These are phyloP conservation scores for Sericinus montela DNA, from an alignment of 2,888 invertebrate species.

Conservation along the genomic window DNA sequence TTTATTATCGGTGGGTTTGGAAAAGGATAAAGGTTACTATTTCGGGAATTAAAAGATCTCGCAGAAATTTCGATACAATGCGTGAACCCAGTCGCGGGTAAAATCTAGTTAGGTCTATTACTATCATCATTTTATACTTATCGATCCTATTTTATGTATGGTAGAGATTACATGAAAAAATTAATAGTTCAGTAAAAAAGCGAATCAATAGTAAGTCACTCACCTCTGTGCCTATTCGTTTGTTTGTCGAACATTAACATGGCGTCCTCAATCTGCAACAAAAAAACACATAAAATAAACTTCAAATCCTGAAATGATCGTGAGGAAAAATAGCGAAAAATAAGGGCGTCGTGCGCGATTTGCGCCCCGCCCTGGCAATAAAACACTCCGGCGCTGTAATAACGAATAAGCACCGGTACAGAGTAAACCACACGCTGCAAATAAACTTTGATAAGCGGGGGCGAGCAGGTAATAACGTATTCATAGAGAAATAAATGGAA, in stretches of 20 bases:
- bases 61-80: too few relatives aligned
- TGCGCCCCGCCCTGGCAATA: constrained; percentile 73
- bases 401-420: constrained; percentile 78
- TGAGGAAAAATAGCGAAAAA: constrained; percentile 61
- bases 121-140: too few relatives aligned
- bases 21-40: too few relatives aligned
- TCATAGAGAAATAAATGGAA: constrained; percentile 80
- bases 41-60: too few relatives aligned
- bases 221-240: constrained; percentile 99
- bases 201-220: constrained; percentile 50
- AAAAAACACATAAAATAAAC: constrained; percentile 62
- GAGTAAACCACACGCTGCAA: constrained; percentile 79
- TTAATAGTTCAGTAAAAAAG: too few relatives aligned
- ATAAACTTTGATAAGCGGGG: constrained; percentile 80
- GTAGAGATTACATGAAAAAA: too few relatives aligned
- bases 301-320: constrained; percentile 57
- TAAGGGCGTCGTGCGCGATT: constrained; percentile 70
- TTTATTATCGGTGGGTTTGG: too few relatives aligned
- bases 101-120: too few relatives aligned
- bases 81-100: too few relatives aligned
- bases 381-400: constrained; percentile 77
- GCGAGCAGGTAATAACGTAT: constrained; percentile 80
- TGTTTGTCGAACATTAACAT: constrained; percentile 99
- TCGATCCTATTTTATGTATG: too few relatives aligned
- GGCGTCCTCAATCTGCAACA: constrained; percentile 98